These are phyloP conservation scores for Pempheris klunzingeri DNA, from an alignment of 2,797 vertebrate species.

Conservation along the genomic window DNA sequence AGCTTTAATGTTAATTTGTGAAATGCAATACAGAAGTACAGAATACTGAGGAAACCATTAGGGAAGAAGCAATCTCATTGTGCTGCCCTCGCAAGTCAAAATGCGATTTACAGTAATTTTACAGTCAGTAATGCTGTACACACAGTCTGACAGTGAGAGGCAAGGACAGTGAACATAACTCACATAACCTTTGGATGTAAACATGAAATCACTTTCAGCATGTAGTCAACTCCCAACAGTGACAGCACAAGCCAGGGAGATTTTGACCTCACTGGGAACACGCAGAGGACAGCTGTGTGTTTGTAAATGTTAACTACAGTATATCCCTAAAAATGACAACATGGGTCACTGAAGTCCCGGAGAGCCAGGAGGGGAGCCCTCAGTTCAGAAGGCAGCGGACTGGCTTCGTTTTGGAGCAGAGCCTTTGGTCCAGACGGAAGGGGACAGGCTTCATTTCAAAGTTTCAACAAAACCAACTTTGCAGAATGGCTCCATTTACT, in stretches of 20 bases:
- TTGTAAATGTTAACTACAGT: conserved; percentile 13
- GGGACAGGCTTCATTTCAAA: neutral
- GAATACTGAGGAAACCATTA: conserved; percentile 26
- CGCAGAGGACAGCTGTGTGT: neutral
- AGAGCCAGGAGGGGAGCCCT: neutral
- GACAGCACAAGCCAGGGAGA: conserved; percentile 16
- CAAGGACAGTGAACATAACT: conserved; percentile 40
- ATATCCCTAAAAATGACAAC: neutral
- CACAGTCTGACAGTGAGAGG: conserved; percentile 35
- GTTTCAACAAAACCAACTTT: neutral
- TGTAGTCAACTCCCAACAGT: conserved; percentile 12
- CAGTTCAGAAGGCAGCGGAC: neutral
- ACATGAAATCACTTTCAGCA: conserved; percentile 46
- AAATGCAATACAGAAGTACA: conserved; percentile 17
- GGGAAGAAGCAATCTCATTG: conserved; percentile 20
- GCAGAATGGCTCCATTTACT: neutral
- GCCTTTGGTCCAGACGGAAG: neutral
- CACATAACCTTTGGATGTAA: conserved; percentile 55
- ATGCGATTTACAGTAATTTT: conserved; percentile 40
- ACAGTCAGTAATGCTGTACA: conserved; percentile 34
- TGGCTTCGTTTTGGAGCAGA: neutral
- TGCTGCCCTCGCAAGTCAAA: conserved; percentile 1
- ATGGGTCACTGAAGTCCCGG: neutral
- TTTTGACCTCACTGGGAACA: conserved; percentile 11
- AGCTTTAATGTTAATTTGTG: conserved; percentile 27